A percentile compares a stretch with the other conserved stretches of the same genome.
These are phyloP conservation scores for Caradrina kadenii DNA, from an alignment of 2,888 invertebrate genomes.

Conservation along the genomic window DNA sequence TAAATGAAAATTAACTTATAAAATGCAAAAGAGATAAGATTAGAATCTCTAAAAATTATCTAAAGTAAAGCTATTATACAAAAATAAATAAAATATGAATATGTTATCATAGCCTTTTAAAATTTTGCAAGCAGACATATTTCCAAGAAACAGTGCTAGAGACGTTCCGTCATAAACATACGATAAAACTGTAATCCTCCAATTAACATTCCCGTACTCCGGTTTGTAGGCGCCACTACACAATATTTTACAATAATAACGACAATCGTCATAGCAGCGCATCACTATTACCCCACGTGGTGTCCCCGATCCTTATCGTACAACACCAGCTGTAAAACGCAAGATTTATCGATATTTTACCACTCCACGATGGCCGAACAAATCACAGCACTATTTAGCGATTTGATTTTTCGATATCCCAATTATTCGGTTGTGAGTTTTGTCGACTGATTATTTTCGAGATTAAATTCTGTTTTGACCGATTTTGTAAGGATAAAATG, in stretches of 20 bases:
- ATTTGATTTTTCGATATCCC: conserved; percentile 72
- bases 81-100: conserved; percentile 23
- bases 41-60: conserved; percentile 38
- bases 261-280: conserved; percentile 64
- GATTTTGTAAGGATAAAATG: conserved; percentile 60
- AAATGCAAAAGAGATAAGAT: conserved; percentile 39
- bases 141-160: conserved; percentile 36
- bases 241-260: conserved; percentile 59
- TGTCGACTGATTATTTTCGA: conserved; percentile 37
- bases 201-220: conserved; percentile 59
- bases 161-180: conserved; percentile 44
- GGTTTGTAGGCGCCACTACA: conserved; percentile 61
- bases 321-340: conserved; percentile 88
- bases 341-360: conserved; percentile 90
- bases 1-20: conserved; percentile 55
- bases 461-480: conserved; percentile 58
- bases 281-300: conserved; percentile 87
- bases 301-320: conserved; percentile 85
- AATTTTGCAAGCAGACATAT: conserved; percentile 40
- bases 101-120: conserved; percentile 19
- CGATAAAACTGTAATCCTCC: conserved; percentile 55
- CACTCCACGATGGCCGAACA: conserved; percentile 82
- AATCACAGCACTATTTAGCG: conserved; percentile 86
- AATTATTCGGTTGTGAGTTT: conserved; percentile 67
- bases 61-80: conserved; percentile 16